Evolutionary conservation across 1,140 invertebrate genomes (phyloP).

Genomic region (Aphis gossypii): DNA sequence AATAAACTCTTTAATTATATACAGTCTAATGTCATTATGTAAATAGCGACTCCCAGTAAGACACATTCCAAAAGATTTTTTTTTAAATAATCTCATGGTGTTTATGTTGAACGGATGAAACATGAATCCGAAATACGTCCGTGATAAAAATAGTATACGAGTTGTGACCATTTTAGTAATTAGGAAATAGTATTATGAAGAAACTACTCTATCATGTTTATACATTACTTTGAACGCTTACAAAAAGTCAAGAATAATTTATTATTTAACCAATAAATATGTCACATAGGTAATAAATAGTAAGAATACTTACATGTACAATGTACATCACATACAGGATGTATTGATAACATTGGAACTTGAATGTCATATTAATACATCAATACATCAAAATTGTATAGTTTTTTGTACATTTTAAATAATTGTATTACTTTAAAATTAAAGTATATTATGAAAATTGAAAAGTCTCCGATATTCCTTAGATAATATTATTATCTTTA

Average conservation of each 20-base stretch:
- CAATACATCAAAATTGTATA: no score
- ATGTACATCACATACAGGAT: not conserved
- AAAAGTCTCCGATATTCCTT: no score
- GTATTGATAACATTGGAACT: not conserved
- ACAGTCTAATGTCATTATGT: not conserved
- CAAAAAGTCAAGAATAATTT: not conserved
- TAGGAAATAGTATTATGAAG: not conserved
- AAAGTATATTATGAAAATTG: no score
- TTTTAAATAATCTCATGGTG: constrained; percentile 20
- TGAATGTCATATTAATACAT: not conserved
- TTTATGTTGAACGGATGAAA: constrained; percentile 39
- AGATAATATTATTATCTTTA: no score
- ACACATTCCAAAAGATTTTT: constrained; percentile 1
- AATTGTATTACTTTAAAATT: no score
- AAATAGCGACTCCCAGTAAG: not conserved
- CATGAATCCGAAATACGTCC: constrained; percentile 32
- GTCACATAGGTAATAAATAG: not conserved
- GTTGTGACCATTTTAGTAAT: constrained; percentile 47
- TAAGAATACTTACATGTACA: not conserved
- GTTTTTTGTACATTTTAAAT: no score
- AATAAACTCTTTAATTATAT: not conserved
- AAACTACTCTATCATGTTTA: not conserved
- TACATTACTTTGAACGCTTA: not conserved
- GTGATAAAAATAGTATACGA: constrained; percentile 48
- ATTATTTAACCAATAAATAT: not conserved